phyloP scores from a whole-genome alignment of 2,797 vertebrate species.

The Pitangus sulphuratus region DNA sequence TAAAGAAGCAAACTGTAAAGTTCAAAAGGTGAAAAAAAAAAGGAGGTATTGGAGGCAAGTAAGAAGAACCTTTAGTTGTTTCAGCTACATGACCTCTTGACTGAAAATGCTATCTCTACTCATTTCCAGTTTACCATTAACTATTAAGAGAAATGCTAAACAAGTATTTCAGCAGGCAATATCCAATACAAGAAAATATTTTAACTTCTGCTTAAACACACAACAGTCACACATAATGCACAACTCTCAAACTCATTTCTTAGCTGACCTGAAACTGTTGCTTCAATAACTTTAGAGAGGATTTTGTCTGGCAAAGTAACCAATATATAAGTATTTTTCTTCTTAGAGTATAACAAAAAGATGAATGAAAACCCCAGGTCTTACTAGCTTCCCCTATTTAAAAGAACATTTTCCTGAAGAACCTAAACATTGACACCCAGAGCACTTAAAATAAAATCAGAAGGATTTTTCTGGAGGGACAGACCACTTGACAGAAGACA shows the following conservation, averaged over 20 bases:
- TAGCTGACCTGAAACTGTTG: background rate
- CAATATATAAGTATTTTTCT: background rate
- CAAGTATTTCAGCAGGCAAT: background rate
- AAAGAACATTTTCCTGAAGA: background rate
- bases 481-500: background rate
- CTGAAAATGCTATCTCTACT: background rate
- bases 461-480: background rate
- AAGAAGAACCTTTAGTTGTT: background rate
- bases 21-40: background rate
- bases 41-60: background rate
- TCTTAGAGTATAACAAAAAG: background rate
- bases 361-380: background rate
- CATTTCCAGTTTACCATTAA: background rate
- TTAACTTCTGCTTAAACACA: background rate
- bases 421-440: background rate
- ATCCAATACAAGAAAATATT: background rate
- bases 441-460: background rate
- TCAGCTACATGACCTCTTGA: background rate
- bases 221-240: background rate
- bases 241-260: background rate
- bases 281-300: background rate
- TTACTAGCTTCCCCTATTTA: background rate
- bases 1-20: background rate
- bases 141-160: background rate
- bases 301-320: background rate